A percentile compares a stretch with the other conserved stretches of the same genome.
Evolutionary conservation across 1,140 invertebrate genomes (phyloP).

Genomic region (Bathynomus jamesi): DNA sequence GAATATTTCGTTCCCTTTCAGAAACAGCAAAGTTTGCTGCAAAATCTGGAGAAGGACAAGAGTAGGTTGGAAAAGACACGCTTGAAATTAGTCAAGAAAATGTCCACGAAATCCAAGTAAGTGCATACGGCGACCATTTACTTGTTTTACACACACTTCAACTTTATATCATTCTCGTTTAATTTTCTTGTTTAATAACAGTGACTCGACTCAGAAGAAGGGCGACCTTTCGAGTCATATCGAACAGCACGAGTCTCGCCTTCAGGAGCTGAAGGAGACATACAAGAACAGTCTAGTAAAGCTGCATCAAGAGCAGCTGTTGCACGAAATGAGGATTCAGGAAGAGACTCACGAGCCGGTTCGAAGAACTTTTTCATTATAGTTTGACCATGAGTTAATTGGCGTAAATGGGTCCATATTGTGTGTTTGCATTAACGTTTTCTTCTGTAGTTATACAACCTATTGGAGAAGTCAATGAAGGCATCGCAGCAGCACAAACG

Average conservation of each 20-base stretch:
- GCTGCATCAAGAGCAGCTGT: conserved; percentile 60
- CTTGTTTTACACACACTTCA: background rate
- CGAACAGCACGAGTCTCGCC: conserved; percentile 36
- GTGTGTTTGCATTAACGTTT: no score
- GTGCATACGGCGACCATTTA: no score
- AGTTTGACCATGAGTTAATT: no score
- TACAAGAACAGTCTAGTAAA: conserved; percentile 57
- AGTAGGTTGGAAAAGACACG: conserved; percentile 37
- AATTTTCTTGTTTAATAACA: background rate
- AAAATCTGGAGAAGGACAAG: conserved; percentile 40
- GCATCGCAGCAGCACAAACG: conserved; percentile 66
- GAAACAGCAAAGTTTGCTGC: conserved; percentile 41
- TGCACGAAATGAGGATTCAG: conserved; percentile 66
- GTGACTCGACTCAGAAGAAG: conserved; percentile 4
- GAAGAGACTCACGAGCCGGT: conserved; percentile 73
- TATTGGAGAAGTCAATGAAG: conserved; percentile 69
- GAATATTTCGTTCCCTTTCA: conserved; percentile 23
- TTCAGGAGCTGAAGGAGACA: conserved; percentile 42
- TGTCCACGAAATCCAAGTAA: conserved; percentile 27
- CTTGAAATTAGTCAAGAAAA: conserved; percentile 40
- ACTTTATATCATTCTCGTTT: background rate
- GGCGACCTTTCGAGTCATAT: conserved; percentile 2
- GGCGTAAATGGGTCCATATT: no score
- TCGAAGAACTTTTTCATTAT: no score
- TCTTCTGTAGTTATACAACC: conserved; percentile 49